Base-by-base conservation (phyloP, 2,113 vertebrate genomes). In the Grus americana region DNA sequence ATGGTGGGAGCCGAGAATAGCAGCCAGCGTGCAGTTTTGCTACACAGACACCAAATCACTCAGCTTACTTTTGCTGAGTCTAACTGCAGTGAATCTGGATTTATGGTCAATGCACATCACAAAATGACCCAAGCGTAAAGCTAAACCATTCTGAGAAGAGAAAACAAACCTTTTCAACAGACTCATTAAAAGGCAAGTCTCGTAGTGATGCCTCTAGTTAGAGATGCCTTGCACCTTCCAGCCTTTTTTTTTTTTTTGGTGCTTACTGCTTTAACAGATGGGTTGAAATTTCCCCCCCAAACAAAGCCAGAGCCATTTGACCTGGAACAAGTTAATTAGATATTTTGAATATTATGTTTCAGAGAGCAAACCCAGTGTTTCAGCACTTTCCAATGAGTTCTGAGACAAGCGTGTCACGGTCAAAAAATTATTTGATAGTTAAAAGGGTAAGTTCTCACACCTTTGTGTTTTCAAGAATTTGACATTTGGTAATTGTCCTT, bases 1-100 rank as follows among this genome's bases (percentile, higher is more conserved):
- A 36, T 2, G 2, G 29, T 22, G 29, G 44, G 55, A 84, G 59
- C 5, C 57, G 59, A 47, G 44, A 57, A 61, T 0, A 3, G 54
- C 2, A 72, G 58, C 49, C 49, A 76, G 67, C 7, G 15, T 0
- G 0, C 1, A 1, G 62, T 38, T 49, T 30, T 57, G 42, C 50
- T 57, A 38, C 9, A 44, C 0, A 2, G 61, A 57, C 70, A 58
- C 24, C 34, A 49, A 70, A 65, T 12, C 34, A n/a, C 34, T 26
- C 68, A 26, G 26, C 30, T 52, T 20, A 22, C 4, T 84, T 90
- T 46, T 54, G 36, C 49, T 10, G 20, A 32, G 49, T 8, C 12
- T 13, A 66, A 58, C 20, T 5, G n/a, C 4, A 58, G 12, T 2
- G 1, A 71, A 38, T 10, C 27, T 66, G 68, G 27, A 42, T 50